Conservation (phyloP, 1,140 invertebrate genomes). For the Bombus haemorrhoidalis region DNA sequence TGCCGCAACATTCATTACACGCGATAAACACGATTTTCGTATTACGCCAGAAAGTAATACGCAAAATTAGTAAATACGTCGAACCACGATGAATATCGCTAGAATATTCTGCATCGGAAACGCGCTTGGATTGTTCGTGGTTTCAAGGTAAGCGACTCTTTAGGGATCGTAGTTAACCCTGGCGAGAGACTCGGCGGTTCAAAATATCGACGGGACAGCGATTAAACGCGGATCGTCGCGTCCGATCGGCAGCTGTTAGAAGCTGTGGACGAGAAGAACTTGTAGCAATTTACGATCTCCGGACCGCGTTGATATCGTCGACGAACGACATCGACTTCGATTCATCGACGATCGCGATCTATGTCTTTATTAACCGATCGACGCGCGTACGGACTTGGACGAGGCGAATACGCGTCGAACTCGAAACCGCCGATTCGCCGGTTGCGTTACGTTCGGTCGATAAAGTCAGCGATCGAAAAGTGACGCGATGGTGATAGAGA, state of each 20-base stretch:
- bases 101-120: background rate
- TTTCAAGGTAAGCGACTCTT: constrained; percentile 33
- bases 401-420: background rate
- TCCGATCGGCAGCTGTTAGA: background rate
- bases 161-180: background rate
- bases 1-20: too few relatives aligned
- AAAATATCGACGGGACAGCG: constrained; percentile 28
- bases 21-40: background rate
- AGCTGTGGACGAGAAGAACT: constrained; percentile 4
- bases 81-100: background rate
- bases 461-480: background rate
- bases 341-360: constrained; percentile 24
- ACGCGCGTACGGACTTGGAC: background rate
- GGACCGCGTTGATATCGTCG: constrained; percentile 12
- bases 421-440: constrained; percentile 17
- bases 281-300: constrained; percentile 50
- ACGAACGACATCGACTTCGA: background rate
- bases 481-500: background rate
- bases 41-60: background rate
- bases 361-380: constrained; percentile 48
- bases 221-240: constrained; percentile 54
- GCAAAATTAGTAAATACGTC: background rate
- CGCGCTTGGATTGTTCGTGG: background rate
- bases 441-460: background rate
- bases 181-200: background rate